A percentile compares a stretch with the other conserved stretches of the same genome.
Evolutionary conservation across 2,888 invertebrate species (phyloP).

Genomic region (Hesperia comma): DNA sequence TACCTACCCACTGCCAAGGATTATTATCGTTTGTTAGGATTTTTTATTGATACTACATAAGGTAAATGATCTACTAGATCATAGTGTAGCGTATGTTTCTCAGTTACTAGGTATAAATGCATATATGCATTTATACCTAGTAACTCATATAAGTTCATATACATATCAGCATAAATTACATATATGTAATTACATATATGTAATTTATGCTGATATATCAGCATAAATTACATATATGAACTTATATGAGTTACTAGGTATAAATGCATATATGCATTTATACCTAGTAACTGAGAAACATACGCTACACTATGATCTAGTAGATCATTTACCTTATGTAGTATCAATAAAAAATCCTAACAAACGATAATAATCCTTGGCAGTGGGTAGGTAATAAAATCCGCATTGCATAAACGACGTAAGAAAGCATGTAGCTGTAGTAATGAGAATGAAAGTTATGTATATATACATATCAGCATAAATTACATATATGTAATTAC

Average conservation of each 20-base stretch:
- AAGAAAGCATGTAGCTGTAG: slow-evolving; percentile 14
- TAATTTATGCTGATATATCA: background rate
- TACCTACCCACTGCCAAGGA: background rate
- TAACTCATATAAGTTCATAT: no score
- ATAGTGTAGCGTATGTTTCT: slow-evolving; percentile 23
- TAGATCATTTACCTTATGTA: slow-evolving; percentile 23
- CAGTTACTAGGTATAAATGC: background rate
- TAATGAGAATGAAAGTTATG: slow-evolving; percentile 67
- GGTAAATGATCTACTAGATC: slow-evolving; percentile 16
- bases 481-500: no score
- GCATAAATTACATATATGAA: no score
- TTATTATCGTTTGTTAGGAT: slow-evolving; percentile 5
- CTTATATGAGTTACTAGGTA: slow-evolving; percentile 3
- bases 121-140: no score
- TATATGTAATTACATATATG: background rate
- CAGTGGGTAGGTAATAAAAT: slow-evolving; percentile 3
- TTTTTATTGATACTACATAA: slow-evolving; percentile 24
- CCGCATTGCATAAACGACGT: background rate
- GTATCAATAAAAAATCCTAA: slow-evolving; percentile 4
- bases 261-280: no score
- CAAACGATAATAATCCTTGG: slow-evolving; percentile 16
- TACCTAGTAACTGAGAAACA: no score
- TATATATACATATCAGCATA: no score
- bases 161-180: no score
- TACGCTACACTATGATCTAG: slow-evolving; percentile 22